These are phyloP conservation scores for Chymomyza fuscimana DNA, from an alignment of 2,888 invertebrate species.

Conservation along the genomic window DNA sequence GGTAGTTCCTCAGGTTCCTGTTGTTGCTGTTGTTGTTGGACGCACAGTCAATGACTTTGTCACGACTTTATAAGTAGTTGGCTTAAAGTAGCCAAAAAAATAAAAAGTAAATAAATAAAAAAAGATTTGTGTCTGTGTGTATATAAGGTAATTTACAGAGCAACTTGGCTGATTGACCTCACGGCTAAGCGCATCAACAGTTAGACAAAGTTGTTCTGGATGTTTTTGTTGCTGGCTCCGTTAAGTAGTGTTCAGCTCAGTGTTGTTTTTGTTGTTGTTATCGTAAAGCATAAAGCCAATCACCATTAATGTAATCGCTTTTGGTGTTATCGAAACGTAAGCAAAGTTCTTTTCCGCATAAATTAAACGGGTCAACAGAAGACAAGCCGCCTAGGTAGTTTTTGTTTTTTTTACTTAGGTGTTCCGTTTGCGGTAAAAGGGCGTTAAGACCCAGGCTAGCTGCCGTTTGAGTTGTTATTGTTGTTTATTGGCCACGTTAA, in stretches of 20 bases:
- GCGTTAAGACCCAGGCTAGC: neutral
- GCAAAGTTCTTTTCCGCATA: conserved; percentile 43
- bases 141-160: neutral
- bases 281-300: conserved; percentile 67
- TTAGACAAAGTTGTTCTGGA: conserved; percentile 55
- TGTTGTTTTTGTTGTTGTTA: conserved; percentile 9
- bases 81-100: conserved; percentile 47
- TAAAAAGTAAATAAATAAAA: conserved; percentile 2
- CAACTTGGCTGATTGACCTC: conserved; percentile 7
- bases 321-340: conserved; percentile 55
- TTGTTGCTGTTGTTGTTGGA: neutral
- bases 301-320: conserved; percentile 74
- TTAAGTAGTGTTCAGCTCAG: conserved; percentile 35
- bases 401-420: neutral
- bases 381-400: neutral
- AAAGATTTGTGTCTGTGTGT: conserved; percentile 14
- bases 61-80: conserved; percentile 73
- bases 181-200: conserved; percentile 56
- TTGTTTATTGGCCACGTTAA: conserved; percentile 13
- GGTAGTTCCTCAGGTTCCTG: neutral
- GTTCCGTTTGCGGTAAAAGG: neutral
- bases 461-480: neutral
- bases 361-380: conserved; percentile 61
- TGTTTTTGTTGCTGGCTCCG: conserved; percentile 35
- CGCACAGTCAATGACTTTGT: conserved; percentile 69